Evolutionary conservation across 2,797 vertebrate genomes (phyloP).

Genomic region (Malurus splendens): DNA sequence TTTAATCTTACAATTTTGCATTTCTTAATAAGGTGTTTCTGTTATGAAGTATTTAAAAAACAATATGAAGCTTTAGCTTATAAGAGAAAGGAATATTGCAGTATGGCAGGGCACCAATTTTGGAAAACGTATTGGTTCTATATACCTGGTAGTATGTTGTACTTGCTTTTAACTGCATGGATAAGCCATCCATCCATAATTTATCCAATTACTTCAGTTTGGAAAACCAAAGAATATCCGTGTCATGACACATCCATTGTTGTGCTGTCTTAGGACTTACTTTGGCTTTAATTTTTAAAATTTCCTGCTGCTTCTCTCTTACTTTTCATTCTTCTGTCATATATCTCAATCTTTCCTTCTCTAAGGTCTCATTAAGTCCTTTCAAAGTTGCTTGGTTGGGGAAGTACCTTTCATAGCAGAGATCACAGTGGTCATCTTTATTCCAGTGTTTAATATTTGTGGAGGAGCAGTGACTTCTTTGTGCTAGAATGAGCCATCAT

Average conservation of each 20-base stretch:
- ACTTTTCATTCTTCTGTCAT: background rate
- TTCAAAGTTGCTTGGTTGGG: background rate
- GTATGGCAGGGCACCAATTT: background rate
- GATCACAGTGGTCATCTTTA: background rate
- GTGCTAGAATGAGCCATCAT: background rate
- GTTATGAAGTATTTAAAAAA: background rate
- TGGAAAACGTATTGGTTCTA: background rate
- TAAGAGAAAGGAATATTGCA: background rate
- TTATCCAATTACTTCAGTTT: background rate
- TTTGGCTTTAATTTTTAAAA: background rate
- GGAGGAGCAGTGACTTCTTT: background rate
- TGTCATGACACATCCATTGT: background rate
- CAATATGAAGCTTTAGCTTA: background rate
- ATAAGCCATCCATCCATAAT: background rate
- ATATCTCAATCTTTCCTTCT: background rate
- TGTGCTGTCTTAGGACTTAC: background rate
- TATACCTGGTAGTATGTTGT: background rate
- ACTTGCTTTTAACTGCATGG: background rate
- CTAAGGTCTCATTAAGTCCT: background rate
- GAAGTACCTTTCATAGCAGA: background rate
- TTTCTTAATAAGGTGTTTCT: background rate
- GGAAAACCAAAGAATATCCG: background rate
- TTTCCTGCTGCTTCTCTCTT: background rate
- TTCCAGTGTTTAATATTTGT: background rate
- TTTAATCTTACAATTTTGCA: background rate